phyloP scores from a whole-genome alignment of 2,797 vertebrate species.

The Brachyrhaphis roseni region DNA sequence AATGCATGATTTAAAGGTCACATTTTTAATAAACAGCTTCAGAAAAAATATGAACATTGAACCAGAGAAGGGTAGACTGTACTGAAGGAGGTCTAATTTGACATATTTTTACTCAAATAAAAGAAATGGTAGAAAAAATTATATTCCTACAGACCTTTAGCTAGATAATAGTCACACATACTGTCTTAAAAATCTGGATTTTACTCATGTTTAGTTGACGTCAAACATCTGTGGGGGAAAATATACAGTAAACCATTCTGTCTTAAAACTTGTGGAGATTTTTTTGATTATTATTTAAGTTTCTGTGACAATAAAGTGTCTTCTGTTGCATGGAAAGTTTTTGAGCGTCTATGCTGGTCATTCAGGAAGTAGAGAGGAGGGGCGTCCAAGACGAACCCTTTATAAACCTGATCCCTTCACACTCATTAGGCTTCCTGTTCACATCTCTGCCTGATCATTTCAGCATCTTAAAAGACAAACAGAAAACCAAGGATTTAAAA shows the following conservation, averaged over 20 bases:
- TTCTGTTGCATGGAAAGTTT: conserved; percentile 23
- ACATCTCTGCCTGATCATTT: conserved; percentile 42
- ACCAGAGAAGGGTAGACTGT: too few species aligned
- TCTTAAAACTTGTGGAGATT: not conserved
- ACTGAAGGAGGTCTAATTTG: too few species aligned
- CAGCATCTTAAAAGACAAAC: conserved; percentile 12
- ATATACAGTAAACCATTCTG: not conserved
- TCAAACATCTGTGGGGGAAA: not conserved
- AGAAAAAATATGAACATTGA: too few species aligned
- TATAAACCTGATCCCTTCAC: conserved; percentile 75
- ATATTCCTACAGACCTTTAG: not conserved
- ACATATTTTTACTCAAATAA: too few species aligned
- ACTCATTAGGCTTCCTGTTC: conserved; percentile 62
- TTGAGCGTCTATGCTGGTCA: conserved; percentile 29
- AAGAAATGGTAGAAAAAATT: not conserved
- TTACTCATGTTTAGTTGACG: not conserved
- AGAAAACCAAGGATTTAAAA: not conserved
- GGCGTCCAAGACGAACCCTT: conserved; percentile 76
- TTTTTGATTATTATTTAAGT: not conserved
- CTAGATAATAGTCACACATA: not conserved
- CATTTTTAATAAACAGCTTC: too few species aligned
- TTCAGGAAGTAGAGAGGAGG: conserved; percentile 27
- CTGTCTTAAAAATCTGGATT: not conserved
- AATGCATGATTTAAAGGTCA: too few species aligned
- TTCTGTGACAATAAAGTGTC: not conserved